Base-by-base conservation (phyloP, 1,140 invertebrate genomes). In the Babylonia areolata region DNA sequence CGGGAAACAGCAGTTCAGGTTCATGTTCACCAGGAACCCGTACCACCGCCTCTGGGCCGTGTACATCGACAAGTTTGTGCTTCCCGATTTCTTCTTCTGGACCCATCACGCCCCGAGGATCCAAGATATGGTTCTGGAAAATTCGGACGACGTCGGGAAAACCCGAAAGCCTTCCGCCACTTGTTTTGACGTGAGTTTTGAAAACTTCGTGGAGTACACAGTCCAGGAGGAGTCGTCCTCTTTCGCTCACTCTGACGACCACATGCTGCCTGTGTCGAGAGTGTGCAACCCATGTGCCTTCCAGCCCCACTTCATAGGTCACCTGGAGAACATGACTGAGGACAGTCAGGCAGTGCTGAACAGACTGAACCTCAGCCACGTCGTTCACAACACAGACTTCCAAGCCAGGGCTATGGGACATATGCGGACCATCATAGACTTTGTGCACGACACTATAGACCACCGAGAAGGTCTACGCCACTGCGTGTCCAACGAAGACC, bases 31-130 rank as follows among this genome's bases (percentile, higher is more conserved):
- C 33, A 31, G 87, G 3, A 81, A 88, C 28, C 87, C 87, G 2
- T 88, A 85, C 54, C 46, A 39, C 58, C 64, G 87, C 1, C 51
- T 88, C 69, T 88, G 87, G 87, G 81, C 84, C 12, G 87, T 88
- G n/a, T 88, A 78, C 81, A 46, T 88, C n/a, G 87, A 88, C 75
- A 88, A 88, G 42, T 88, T 88, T 64, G 71, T 88, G 12, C 51
- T 88, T 20, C 69, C 81, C 5, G 87, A 88, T 69, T 31, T 69
- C 33, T 88, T 42, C 40, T 88, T 88, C 79, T 88, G 87, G 87
- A 23, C 54, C 20, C 17, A 23, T 23, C 80, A 85, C 39, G 79
- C 77, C 37, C 23, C 39, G 12, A 23, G 35, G 37, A 86, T 88
- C 15, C 79, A 79, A 64, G n/a, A 84, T 17, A 37, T 58, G 31